Evolutionary conservation across 1,140 invertebrate genomes (phyloP).

Genomic region (Eriocheir sinensis): DNA sequence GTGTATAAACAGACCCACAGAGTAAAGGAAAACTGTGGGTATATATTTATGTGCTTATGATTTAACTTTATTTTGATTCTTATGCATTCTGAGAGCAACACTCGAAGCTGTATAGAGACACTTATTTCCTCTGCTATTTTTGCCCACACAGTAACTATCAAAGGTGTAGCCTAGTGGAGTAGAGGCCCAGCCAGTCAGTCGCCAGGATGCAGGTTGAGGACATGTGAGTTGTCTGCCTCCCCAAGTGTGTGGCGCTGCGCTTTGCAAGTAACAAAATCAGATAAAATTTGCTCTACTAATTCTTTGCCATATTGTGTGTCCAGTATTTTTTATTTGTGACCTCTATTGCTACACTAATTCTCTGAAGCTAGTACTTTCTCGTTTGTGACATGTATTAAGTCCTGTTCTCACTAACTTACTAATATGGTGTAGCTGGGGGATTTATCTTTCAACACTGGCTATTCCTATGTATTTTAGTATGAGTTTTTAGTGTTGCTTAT

Average conservation of each 20-base stretch:
- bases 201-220: constrained; percentile 47
- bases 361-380: no score
- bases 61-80: background rate
- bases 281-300: no score
- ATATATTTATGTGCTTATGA: background rate
- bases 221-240: constrained; percentile 28
- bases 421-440: no score
- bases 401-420: no score
- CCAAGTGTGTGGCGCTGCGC: no score
- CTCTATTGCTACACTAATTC: background rate
- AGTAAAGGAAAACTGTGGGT: background rate
- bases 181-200: background rate
- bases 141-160: background rate
- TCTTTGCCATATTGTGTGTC: background rate
- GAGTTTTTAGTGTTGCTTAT: no score
- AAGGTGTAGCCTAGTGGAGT: constrained; percentile 24
- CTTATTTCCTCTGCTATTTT: background rate
- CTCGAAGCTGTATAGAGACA: background rate
- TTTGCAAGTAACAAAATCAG: no score
- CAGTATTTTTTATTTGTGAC: background rate
- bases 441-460: background rate
- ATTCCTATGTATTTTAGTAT: background rate
- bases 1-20: no score
- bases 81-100: background rate
- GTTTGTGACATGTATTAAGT: no score